Conservation (phyloP, 1,140 invertebrate species). For the Trachymyrmex septentrionalis region DNA sequence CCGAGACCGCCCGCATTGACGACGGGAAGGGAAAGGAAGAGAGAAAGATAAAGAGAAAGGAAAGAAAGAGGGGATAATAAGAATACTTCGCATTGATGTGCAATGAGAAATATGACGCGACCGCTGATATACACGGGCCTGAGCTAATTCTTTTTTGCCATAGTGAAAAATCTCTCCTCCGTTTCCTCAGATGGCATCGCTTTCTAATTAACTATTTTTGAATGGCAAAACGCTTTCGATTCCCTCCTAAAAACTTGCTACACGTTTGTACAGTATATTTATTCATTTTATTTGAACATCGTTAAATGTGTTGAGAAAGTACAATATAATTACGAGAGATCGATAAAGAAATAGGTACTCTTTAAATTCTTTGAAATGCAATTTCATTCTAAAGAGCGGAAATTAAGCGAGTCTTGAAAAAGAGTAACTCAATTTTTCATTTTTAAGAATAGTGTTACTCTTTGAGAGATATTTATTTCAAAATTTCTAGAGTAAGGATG, state of each 20-base stretch:
- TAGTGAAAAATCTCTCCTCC: constrained; percentile 23
- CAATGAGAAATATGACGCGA: constrained; percentile 61
- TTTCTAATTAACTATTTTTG: neutral
- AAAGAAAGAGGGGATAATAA: constrained; percentile 33
- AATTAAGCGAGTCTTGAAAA: too few relatives aligned
- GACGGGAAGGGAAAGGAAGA: constrained; percentile 50
- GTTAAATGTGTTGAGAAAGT: neutral
- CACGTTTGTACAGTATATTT: too few relatives aligned
- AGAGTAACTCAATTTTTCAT: too few relatives aligned
- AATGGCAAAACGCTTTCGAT: neutral
- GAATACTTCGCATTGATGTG: constrained; percentile 50
- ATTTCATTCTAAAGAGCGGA: too few relatives aligned
- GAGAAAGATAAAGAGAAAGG: constrained; percentile 20
- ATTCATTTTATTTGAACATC: neutral
- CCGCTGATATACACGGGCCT: constrained; percentile 64
- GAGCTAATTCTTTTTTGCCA: constrained; percentile 56
- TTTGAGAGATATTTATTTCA: too few relatives aligned
- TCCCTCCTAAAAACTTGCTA: neutral
- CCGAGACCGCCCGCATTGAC: constrained; percentile 75
- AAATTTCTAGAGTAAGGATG: neutral
- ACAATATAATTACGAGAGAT: neutral
- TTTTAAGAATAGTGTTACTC: too few relatives aligned
- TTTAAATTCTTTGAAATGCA: too few relatives aligned
- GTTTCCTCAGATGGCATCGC: neutral
- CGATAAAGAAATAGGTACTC: neutral